These are phyloP conservation scores for Linepithema humile DNA, from an alignment of 1,140 invertebrate genomes.

Conservation along the genomic window DNA sequence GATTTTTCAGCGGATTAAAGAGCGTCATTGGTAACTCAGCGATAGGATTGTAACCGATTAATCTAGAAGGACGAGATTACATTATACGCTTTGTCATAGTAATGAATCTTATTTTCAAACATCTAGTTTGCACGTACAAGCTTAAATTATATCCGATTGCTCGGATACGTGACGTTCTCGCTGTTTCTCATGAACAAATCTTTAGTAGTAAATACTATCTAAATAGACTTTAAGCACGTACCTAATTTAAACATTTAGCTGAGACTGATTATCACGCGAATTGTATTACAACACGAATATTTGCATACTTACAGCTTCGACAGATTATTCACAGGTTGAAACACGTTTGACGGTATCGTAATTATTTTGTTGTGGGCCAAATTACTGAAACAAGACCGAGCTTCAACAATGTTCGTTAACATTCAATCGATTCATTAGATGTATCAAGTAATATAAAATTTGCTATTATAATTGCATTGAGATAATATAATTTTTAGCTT, in stretches of 20 bases:
- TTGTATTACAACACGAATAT: slow-evolving; percentile 22
- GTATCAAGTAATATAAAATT: neutral
- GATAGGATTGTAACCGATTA: slow-evolving; percentile 77
- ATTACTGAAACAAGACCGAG: slow-evolving; percentile 78
- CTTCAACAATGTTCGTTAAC: neutral
- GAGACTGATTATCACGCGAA: slow-evolving; percentile 32
- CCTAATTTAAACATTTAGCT: slow-evolving; percentile 15
- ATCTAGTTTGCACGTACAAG: slow-evolving; percentile 15
- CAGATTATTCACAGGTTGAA: slow-evolving; percentile 72
- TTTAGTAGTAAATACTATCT: slow-evolving; percentile 60
- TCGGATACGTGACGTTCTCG: slow-evolving; percentile 61
- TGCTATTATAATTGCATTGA: too few relatives aligned
- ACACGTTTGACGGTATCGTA: slow-evolving; percentile 70
- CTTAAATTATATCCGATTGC: slow-evolving; percentile 52
- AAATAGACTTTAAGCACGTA: slow-evolving; percentile 68
- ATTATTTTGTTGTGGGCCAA: slow-evolving; percentile 78
- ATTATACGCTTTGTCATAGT: neutral
- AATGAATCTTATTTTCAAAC: slow-evolving; percentile 35
- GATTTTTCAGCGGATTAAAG: slow-evolving; percentile 73
- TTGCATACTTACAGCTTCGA: slow-evolving; percentile 78
- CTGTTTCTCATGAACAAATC: slow-evolving; percentile 50
- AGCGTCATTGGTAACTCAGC: slow-evolving; percentile 66
- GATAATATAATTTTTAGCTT: neutral
- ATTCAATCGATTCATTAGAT: neutral
- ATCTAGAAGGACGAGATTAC: slow-evolving; percentile 65